Percentiles rank a stretch among this genome's conserved stretches.
Conservation (phyloP, 2,113 vertebrate species). For the human region DNA sequence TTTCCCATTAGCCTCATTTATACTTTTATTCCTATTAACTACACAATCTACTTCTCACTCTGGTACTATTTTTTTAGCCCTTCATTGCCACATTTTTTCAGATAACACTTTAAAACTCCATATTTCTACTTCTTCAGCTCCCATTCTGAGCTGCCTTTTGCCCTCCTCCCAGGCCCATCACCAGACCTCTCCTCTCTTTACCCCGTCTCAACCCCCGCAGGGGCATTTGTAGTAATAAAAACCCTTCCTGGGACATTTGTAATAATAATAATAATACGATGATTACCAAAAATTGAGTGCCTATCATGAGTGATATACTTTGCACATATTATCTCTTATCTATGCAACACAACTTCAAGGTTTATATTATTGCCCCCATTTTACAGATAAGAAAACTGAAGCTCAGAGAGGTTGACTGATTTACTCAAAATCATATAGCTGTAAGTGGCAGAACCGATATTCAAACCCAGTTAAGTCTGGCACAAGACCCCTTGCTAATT, state of each 20-base stretch:
- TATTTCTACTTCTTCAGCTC: neutral
- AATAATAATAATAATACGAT: neutral
- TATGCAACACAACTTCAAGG: neutral
- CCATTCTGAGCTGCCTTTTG: neutral
- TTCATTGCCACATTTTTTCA: neutral
- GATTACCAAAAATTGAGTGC: neutral
- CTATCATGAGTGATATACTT: neutral
- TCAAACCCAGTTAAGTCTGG: neutral
- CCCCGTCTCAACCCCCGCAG: neutral
- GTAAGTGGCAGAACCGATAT: neutral
- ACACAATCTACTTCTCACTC: neutral
- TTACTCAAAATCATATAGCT: neutral
- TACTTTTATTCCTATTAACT: neutral
- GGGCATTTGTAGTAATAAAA: neutral
- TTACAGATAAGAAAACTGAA: conserved; percentile 22
- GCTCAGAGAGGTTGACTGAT: neutral
- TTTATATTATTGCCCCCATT: neutral
- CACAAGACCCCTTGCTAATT: neutral
- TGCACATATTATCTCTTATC: neutral
- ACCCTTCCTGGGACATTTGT: neutral
- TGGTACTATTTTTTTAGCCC: neutral
- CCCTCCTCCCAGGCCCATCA: neutral
- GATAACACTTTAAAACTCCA: neutral
- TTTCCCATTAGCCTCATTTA: neutral
- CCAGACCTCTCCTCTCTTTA: neutral